Evolutionary conservation across 2,113 vertebrate genomes (phyloP), one percentile per base, ranked within the genome.

Genomic region (Neogobius melanostomus): DNA sequence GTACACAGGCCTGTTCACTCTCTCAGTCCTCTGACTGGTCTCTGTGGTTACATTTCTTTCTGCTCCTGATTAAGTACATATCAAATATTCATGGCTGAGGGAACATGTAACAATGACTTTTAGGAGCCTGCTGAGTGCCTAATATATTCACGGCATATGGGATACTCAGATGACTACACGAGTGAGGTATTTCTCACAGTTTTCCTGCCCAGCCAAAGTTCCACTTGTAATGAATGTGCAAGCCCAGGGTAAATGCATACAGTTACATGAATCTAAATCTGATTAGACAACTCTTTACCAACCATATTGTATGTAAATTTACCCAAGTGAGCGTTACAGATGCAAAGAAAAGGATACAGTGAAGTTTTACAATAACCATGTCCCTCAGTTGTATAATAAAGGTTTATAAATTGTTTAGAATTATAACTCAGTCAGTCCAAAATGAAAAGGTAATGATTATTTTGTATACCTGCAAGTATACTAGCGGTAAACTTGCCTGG

Each of bases 231-330:
- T 81, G 81, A 64, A 75, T 51, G 21, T 60, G 57, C 66, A 68
- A 62, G 65, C 89, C 89, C 90, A 91, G 88, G 71, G 90, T 86
- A 91, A 91, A 91, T 81, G 76, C 84, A 36, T 4, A 36, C 28
- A 36, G 28, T 4, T 36, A 36, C 28, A 36, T 36, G 3, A 36
- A 36, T 36, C 28, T 36, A 36, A 36, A 36, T 36, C 28, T 36
- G 28, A 36, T 36, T 5, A 36, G 28, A 36, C 28, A 36, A 36
- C 28, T 4, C 4, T 36, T 36, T 36, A 36, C 28, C 28, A 36
- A 36, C 3, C 3, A 36, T 36, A 36, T 3, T 36, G 3, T 36
- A 36, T 36, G 28, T 36, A 36, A 36, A 36, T 36, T 1, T 36
- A 36, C 21, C 21, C 21, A 2, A 21, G 21, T 21, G 21, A 21